Conservation (phyloP, 2,888 invertebrate genomes). For the Drosophila rubida region DNA sequence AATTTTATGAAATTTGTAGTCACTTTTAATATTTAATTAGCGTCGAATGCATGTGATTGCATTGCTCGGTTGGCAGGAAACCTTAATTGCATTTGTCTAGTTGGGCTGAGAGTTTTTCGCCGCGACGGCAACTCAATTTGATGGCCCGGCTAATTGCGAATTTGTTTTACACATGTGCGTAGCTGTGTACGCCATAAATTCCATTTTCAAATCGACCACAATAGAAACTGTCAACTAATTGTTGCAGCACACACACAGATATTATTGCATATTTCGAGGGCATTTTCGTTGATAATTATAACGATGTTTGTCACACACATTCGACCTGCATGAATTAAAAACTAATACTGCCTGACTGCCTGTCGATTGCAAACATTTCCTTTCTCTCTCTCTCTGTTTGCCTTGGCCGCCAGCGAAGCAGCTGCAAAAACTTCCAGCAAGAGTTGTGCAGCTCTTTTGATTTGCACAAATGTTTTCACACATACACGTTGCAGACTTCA, state of each 20-base stretch:
- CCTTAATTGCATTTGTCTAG: conserved; percentile 10
- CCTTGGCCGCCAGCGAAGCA: conserved; percentile 56
- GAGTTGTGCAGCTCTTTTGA: conserved; percentile 47
- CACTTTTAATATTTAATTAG: conserved; percentile 66
- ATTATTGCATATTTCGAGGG: neutral
- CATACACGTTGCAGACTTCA: conserved; percentile 69
- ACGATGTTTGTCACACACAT: conserved; percentile 30
- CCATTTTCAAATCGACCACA: conserved; percentile 32
- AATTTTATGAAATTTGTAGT: conserved; percentile 10
- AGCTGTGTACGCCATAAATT: conserved; percentile 22
- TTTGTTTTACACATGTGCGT: conserved; percentile 24
- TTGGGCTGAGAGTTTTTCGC: neutral
- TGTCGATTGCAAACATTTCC: neutral
- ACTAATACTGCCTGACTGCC: conserved; percentile 8
- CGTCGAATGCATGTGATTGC: conserved; percentile 61
- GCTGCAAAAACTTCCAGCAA: conserved; percentile 59
- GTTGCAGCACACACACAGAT: neutral
- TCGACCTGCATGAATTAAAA: conserved; percentile 65
- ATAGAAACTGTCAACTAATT: conserved; percentile 26
- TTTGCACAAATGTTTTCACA: conserved; percentile 67
- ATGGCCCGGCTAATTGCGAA: conserved; percentile 24
- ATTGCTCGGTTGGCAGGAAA: conserved; percentile 28
- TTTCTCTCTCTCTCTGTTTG: conserved; percentile 51
- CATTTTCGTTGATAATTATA: neutral
- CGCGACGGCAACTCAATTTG: neutral